Evolutionary conservation across 2,113 vertebrate species (phyloP).

Genomic region (Megatriorchis doriae): DNA sequence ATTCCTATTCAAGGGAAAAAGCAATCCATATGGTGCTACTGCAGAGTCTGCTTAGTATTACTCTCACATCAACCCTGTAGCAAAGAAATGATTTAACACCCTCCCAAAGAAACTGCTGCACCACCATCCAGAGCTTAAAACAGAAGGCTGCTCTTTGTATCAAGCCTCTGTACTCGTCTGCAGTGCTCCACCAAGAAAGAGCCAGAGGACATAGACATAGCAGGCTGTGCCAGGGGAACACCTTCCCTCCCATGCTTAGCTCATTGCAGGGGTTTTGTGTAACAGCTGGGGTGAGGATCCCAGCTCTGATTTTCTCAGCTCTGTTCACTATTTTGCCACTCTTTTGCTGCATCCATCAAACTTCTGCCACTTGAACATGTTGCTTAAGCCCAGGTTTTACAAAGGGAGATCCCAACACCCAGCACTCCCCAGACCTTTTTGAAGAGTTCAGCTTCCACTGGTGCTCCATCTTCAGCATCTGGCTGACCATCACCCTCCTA

Average conservation of each 20-base stretch:
- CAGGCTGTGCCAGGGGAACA: not conserved
- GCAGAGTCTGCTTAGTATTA: constrained; percentile 44
- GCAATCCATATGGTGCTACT: constrained; percentile 14
- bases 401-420: not conserved
- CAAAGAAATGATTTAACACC: constrained; percentile 21
- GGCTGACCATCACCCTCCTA: fast-evolving
- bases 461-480: not conserved
- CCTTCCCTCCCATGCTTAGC: not conserved
- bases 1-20: constrained; percentile 31
- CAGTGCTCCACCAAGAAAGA: not conserved
- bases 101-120: constrained; percentile 18
- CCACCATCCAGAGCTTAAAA: not conserved
- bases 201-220: not conserved
- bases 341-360: not conserved
- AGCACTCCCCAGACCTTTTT: not conserved
- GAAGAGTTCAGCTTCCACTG: not conserved
- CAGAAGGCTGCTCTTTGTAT: not conserved
- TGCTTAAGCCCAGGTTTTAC: not conserved
- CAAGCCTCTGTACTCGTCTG: not conserved
- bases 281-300: not conserved
- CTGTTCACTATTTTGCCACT: not conserved
- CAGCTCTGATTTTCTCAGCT: not conserved
- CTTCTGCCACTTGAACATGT: not conserved
- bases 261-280: not conserved
- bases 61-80: constrained; percentile 6